Base-by-base conservation (phyloP, 2,888 invertebrate species). In the Drosophila kuntzei region DNA sequence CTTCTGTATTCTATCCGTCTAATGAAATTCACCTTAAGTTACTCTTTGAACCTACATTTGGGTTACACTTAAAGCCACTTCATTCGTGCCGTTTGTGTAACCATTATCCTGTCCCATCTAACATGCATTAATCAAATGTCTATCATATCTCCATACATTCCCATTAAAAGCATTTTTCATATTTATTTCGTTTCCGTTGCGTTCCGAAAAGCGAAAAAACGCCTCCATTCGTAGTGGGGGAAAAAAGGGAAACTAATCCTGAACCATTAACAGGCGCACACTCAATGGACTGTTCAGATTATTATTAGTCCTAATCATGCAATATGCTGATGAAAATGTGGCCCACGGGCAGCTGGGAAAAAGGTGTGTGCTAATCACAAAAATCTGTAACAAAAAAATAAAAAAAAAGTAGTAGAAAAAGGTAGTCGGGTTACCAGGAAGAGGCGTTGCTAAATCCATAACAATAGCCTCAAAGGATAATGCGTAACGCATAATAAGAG, bases 391-490 rank as follows among this genome's bases (percentile, higher is more conserved):
- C 71, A 59, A 43, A 20, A 50, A 50, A 44, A 34, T 20, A 37
- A 22, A 18, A 46, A n/a, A 7, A 36, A 6, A 44, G 16, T 22
- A 16, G 54, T 36, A 34, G 53, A 37, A 53, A 71, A 75, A 79
- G 49, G 85, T 82, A 67, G 65, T 89, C 76, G 76, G 71, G 81
- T 85, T 84, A 87, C 85, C 89, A 89, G 89, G 87, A 89, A 84
- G 74, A 59, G 89, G 89, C 89, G 89, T 89, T 74, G 64, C 89
- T 71, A 74, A 80, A 68, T 18, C 80, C 71, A 65, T 78, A 83
- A 83, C 84, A 88, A 80, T 49, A 62, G 60, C 47, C 50, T 50
- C 36, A 70, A 72, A 87, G 86, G 88, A 83, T 85, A 87, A 87
- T 83, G 83, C 86, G 88, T 87, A 79, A 87, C 77, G 77, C 86